phyloP scores from a whole-genome alignment of 2,888 invertebrate species.

The Polyommatus iphigenia region DNA sequence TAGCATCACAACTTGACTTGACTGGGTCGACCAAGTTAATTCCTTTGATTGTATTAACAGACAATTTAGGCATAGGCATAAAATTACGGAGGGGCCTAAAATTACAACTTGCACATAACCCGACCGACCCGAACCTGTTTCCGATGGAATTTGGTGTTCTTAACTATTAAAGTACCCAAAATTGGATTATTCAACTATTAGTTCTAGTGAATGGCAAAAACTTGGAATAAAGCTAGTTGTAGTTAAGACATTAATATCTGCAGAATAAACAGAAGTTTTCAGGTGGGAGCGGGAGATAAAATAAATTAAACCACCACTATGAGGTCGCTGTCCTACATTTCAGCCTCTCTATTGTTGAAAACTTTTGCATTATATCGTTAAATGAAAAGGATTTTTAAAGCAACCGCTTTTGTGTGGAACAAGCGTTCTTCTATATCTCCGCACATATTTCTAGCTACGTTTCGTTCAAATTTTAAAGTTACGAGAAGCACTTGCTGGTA shows the following conservation, averaged over 20 bases:
- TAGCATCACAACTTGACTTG: no score
- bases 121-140: no score
- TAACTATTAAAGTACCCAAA: no score
- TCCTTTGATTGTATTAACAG: no score
- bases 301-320: slow-evolving; percentile 16
- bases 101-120: no score
- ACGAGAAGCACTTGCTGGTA: background rate
- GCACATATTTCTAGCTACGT: background rate
- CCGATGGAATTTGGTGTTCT: no score
- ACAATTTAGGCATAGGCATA: no score
- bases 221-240: background rate
- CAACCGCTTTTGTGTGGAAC: slow-evolving; percentile 12
- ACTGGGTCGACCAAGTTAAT: no score
- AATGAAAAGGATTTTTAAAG: slow-evolving; percentile 28
- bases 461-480: slow-evolving; percentile 2
- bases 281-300: background rate
- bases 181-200: no score
- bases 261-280: background rate
- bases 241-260: background rate
- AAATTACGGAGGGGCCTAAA: no score
- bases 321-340: slow-evolving; percentile 23
- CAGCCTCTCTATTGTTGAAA: slow-evolving; percentile 15
- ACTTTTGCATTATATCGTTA: slow-evolving; percentile 27
- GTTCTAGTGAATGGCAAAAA: no score
- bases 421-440: background rate